Conservation (phyloP, 2,888 invertebrate species). For the Lydus trimaculatus region DNA sequence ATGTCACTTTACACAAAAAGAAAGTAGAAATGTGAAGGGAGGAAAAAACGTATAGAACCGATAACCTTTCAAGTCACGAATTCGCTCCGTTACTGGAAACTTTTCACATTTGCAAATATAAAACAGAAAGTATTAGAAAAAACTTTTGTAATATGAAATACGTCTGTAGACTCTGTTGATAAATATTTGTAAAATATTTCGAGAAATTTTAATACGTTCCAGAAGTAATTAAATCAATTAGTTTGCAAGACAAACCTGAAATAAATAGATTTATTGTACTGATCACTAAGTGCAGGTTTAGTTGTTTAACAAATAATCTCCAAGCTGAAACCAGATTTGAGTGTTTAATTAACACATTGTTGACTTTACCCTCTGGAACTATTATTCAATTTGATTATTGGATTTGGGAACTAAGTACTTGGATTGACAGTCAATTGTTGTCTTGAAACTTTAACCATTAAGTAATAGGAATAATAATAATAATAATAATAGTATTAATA, state of each 20-base stretch:
- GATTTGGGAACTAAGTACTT: not conserved
- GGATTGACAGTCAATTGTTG: not conserved
- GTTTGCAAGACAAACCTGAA: no score
- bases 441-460: not conserved
- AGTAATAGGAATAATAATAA: no score
- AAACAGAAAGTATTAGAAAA: slow-evolving; percentile 43
- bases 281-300: slow-evolving; percentile 9
- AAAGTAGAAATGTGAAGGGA: not conserved
- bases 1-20: no score
- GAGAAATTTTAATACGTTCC: no score
- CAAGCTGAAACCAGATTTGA: slow-evolving; percentile 22
- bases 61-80: slow-evolving; percentile 43
- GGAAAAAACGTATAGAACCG: slow-evolving; percentile 15
- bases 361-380: slow-evolving; percentile 25
- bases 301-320: slow-evolving; percentile 24
- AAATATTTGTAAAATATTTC: slow-evolving; percentile 23
- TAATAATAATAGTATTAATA: not conserved
- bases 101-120: slow-evolving; percentile 49
- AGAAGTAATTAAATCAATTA: no score
- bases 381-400: slow-evolving; percentile 21
- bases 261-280: slow-evolving; percentile 5
- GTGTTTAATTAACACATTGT: slow-evolving; percentile 29
- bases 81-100: slow-evolving; percentile 38
- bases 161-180: slow-evolving; percentile 19
- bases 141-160: slow-evolving; percentile 40